A percentile compares a stretch with the other conserved stretches of the same genome.
These are phyloP conservation scores for Lanius collurio DNA, from an alignment of 2,113 vertebrate genomes.

Conservation along the genomic window DNA sequence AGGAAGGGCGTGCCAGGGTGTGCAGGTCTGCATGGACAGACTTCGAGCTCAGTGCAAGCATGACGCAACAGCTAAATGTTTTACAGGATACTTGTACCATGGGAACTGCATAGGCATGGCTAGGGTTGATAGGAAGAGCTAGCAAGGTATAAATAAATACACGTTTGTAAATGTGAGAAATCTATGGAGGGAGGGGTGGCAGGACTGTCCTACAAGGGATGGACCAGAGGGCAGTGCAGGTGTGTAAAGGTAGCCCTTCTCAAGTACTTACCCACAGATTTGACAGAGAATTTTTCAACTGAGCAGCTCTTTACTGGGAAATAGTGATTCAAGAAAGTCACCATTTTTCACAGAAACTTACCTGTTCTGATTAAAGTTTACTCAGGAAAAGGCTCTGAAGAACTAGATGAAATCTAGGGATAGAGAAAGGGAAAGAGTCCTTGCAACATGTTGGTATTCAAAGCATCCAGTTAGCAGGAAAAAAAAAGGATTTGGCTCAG, in stretches of 20 bases:
- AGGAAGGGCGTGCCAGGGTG: background rate
- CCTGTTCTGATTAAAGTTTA: background rate
- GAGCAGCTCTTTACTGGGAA: background rate
- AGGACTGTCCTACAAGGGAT: background rate
- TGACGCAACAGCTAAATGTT: background rate
- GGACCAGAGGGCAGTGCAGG: background rate
- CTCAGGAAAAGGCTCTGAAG: background rate
- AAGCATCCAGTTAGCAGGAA: background rate
- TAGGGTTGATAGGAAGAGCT: background rate
- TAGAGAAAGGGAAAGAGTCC: background rate
- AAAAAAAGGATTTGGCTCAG: background rate
- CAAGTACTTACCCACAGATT: background rate
- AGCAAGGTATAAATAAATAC: background rate
- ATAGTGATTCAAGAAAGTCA: background rate
- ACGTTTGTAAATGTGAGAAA: background rate
- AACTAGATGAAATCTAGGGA: background rate
- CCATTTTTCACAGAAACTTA: background rate
- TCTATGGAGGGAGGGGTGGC: background rate
- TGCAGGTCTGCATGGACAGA: background rate
- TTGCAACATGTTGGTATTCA: background rate
- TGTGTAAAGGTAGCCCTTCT: background rate
- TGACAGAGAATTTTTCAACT: background rate
- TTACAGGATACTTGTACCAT: background rate
- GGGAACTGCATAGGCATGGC: background rate
- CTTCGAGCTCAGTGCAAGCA: background rate